Evolutionary conservation across 53 echinoderm and acorn worm species (phyloP).

Genomic region (Temnopleurus reevesii): DNA sequence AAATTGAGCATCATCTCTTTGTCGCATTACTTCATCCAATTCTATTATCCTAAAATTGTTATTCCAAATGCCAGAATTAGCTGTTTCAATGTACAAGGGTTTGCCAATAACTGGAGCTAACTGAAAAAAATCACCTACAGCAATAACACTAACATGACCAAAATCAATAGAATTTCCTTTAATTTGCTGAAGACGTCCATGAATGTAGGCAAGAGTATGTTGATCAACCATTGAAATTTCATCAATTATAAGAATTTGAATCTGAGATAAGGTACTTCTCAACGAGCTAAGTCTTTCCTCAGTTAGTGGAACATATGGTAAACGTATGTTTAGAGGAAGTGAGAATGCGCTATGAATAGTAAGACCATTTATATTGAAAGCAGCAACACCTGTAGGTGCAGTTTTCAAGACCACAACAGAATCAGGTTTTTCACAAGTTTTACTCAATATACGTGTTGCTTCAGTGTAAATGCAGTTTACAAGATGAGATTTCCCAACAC

Average conservation of each 20-base stretch:
- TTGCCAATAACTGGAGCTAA: neutral
- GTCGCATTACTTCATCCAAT: neutral
- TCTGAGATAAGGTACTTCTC: neutral
- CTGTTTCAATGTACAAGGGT: neutral
- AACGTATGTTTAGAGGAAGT: neutral
- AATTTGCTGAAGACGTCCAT: neutral
- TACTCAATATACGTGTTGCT: too few species aligned
- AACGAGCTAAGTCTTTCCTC: neutral
- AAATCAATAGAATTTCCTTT: neutral
- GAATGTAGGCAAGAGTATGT: neutral
- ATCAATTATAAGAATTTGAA: neutral
- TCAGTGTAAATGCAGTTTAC: slow-evolving; percentile 58
- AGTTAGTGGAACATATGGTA: neutral
- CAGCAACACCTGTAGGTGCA: slow-evolving; percentile 59
- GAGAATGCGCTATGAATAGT: slow-evolving; percentile 60
- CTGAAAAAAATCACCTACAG: neutral
- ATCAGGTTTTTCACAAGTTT: slow-evolving; percentile 52
- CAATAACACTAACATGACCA: neutral
- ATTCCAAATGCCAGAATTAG: neutral
- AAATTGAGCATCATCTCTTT: neutral
- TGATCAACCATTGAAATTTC: neutral
- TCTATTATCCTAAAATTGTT: neutral
- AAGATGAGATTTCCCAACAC: slow-evolving; percentile 67
- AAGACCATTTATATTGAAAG: slow-evolving; percentile 57
- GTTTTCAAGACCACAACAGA: slow-evolving; percentile 43